Conservation (phyloP, 2,797 vertebrate genomes). For the Pteronotus mesoamericanus region DNA sequence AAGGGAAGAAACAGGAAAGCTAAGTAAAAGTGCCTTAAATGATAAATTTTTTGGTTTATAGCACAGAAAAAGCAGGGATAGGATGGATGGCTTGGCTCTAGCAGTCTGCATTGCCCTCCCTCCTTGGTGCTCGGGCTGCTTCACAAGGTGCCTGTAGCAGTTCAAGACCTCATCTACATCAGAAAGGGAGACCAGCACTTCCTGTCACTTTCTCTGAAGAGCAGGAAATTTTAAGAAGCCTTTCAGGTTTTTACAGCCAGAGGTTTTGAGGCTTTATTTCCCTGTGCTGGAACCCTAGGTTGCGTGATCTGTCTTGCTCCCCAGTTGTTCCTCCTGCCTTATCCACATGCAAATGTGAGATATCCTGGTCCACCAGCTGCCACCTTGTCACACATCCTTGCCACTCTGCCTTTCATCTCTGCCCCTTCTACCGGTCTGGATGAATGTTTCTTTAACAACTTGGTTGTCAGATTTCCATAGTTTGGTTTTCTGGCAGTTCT, state of each 20-base stretch:
- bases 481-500: no score
- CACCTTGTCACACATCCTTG: no score
- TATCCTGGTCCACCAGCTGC: no score
- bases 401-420: no score
- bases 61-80: neutral
- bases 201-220: neutral
- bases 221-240: neutral
- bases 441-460: no score
- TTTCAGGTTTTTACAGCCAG: neutral
- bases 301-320: no score
- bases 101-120: neutral
- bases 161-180: neutral
- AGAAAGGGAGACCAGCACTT: neutral
- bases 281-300: no score
- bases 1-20: neutral
- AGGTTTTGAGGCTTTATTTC: no score
- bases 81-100: neutral
- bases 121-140: neutral
- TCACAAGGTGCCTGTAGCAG: neutral
- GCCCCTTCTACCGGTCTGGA: no score
- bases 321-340: no score
- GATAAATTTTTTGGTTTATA: neutral
- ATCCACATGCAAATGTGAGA: no score
- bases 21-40: neutral
- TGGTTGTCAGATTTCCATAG: no score